Evolutionary conservation across 2,113 vertebrate species (phyloP).

Genomic region (Quiscalus mexicanus): DNA sequence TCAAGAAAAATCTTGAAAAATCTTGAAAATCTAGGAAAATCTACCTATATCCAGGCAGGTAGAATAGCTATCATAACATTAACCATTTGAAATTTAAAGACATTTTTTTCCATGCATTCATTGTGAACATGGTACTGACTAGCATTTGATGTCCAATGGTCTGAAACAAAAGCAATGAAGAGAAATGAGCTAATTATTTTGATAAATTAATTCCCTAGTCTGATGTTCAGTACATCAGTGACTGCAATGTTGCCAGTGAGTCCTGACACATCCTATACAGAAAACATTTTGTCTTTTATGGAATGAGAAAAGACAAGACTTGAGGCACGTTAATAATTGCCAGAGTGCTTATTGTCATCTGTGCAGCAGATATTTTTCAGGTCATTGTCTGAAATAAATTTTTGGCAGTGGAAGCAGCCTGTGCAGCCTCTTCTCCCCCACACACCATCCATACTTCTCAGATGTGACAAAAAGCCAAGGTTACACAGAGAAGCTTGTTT

Average conservation of each 20-base stretch:
- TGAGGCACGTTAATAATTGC: neutral
- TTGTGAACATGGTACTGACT: neutral
- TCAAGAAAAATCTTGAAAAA: neutral
- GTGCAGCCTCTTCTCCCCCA: neutral
- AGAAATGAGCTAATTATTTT: neutral
- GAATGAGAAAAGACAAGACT: neutral
- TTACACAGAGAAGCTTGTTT: neutral
- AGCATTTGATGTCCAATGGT: neutral
- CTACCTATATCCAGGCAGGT: neutral
- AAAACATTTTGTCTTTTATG: neutral
- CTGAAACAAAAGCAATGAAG: neutral
- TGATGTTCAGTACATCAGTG: neutral
- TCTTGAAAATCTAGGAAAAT: no score
- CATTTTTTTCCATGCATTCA: neutral
- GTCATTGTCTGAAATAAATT: neutral
- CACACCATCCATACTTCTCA: rapidly evolving
- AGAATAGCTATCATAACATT: neutral
- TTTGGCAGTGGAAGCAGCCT: neutral
- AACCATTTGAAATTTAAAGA: neutral
- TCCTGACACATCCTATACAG: neutral
- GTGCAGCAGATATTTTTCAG: neutral
- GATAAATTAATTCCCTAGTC: neutral
- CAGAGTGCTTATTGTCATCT: neutral
- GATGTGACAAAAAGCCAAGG: neutral
- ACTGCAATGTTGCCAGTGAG: neutral